Base-by-base conservation (phyloP, 2,113 vertebrate species). In the Vanacampus margaritifer region DNA sequence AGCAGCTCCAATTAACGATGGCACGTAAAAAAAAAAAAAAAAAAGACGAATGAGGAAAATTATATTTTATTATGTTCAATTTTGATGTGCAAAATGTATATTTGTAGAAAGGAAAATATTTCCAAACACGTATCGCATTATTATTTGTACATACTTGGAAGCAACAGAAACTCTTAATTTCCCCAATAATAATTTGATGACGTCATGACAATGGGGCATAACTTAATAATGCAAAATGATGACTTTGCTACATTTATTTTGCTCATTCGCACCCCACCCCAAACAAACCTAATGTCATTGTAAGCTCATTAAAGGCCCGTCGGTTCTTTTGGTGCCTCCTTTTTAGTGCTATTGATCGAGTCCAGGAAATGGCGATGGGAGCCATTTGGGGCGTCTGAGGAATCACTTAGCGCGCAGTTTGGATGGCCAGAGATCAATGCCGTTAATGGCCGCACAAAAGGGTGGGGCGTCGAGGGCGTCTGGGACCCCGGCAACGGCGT, bases 331-430 rank as follows among this genome's bases (percentile, higher is more conserved):
- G 16, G 7, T 36, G 32, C 7, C 35, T 50, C 1, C 2, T 50
- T 65, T 65, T 48, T 50, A 65, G 63, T 50, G 46, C 26, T 50
- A 21, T 50, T 91, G 92, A 94, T 94, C 89, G 43, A 91, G 94
- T 94, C 91, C 87, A 92, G 90, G 93, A 94, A 94, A 94, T 91
- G 89, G 87, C 85, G 80, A 86, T 78, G 89, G 91, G 92, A 93
- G 91, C 91, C 91, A 93, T 93, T 93, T 93, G 89, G 87, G 84
- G 78, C 83, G 23, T 93, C 91, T 93, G 90, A 92, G 84, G 89
- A 91, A 93, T 92, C 93, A 92, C 90, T 93, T 93, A 91, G 89
- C 84, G 85, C 87, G 86, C 84, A 84, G 81, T 88, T 89, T 89
- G 85, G 86, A 88, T 81, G 79, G 12, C n/a, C 76, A 72, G 76